These are phyloP conservation scores for Peromyscus aztecus DNA, from an alignment of 2,797 vertebrate species.

Conservation along the genomic window DNA sequence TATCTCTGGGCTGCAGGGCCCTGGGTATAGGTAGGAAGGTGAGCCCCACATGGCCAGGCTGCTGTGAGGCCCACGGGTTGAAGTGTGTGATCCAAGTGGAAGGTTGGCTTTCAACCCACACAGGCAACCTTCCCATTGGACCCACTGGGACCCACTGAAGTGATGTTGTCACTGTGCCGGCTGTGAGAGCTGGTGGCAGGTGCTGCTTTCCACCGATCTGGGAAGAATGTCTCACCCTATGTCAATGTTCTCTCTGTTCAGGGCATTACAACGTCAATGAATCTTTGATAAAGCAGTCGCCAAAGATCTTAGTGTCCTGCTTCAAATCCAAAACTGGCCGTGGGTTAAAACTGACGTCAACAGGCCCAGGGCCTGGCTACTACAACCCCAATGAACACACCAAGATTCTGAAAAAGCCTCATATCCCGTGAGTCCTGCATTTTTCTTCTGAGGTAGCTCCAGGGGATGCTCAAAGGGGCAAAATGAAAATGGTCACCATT, in stretches of 20 bases:
- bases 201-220: background rate
- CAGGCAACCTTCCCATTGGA: background rate
- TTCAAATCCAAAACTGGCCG: conserved; percentile 88
- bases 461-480: background rate
- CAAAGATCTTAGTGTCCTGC: conserved; percentile 86
- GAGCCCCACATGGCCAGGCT: background rate
- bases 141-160: background rate
- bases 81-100: background rate
- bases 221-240: background rate
- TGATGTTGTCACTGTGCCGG: accelerated
- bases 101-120: background rate
- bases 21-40: background rate
- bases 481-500: background rate
- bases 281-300: conserved; percentile 83
- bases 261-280: conserved; percentile 89
- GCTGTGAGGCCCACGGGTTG: background rate
- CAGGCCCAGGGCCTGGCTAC: conserved; percentile 88
- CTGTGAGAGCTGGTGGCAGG: background rate
- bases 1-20: background rate
- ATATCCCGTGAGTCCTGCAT: conserved; percentile 85
- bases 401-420: conserved; percentile 79
- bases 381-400: conserved; percentile 85
- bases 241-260: conserved; percentile 73
- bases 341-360: conserved; percentile 54
- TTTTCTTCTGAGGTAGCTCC: background rate